phyloP scores from a whole-genome alignment of 1,140 invertebrate genomes.

The Aphis craccivora region DNA sequence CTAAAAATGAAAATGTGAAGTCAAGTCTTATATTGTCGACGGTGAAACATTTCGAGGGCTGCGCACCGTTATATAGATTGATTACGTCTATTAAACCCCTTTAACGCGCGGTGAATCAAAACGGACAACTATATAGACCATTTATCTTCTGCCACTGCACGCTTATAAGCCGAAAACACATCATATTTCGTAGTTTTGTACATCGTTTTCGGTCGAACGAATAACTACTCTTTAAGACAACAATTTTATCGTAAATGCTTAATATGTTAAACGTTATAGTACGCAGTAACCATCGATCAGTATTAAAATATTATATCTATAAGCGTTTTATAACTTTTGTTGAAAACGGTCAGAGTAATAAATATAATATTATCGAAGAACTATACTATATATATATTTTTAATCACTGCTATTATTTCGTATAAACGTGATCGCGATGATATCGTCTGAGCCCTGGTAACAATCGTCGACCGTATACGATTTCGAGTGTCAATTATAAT shows the following conservation, averaged over 20 bases:
- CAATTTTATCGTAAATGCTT: neutral
- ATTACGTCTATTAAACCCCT: constrained; percentile 43
- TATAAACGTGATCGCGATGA: no score
- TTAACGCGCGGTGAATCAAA: constrained; percentile 31
- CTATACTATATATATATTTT: no score
- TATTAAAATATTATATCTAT: neutral
- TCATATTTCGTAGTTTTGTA: neutral
- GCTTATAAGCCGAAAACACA: neutral
- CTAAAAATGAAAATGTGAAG: neutral
- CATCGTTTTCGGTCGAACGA: neutral
- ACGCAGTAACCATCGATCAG: neutral
- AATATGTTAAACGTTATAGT: neutral
- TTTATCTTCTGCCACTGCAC: neutral
- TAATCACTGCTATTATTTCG: no score
- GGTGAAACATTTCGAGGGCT: neutral
- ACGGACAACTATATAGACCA: constrained; percentile 22
- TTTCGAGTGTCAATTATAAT: no score
- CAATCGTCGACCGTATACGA: no score
- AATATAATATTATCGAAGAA: no score
- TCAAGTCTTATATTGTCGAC: neutral
- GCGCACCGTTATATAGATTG: neutral
- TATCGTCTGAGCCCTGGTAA: no score
- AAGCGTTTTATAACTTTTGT: neutral
- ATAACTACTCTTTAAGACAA: neutral
- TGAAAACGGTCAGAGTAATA: neutral